A percentile compares a stretch with the other conserved stretches of the same genome.
These are phyloP conservation scores for Himalopsyche tibetana DNA, from an alignment of 2,888 invertebrate species.

Conservation along the genomic window DNA sequence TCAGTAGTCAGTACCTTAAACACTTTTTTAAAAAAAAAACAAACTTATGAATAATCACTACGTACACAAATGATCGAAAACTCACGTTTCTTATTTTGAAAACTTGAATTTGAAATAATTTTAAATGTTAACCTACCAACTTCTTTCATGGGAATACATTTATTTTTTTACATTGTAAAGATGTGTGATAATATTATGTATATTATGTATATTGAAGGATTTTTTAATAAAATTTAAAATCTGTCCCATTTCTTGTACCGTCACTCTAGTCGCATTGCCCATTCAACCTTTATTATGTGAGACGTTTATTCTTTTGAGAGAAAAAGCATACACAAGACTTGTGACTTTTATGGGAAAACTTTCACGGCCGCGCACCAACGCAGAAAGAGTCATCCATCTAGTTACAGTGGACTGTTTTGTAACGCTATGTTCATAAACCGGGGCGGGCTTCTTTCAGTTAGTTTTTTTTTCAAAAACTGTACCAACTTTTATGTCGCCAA, in stretches of 20 bases:
- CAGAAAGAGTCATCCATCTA: neutral
- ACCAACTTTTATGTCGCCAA: neutral
- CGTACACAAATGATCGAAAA: too few relatives aligned
- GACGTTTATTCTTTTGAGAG: neutral
- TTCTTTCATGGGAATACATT: too few relatives aligned
- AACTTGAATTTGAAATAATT: too few relatives aligned
- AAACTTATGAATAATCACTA: too few relatives aligned
- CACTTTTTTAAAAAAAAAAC: too few relatives aligned
- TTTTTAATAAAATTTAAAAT: neutral
- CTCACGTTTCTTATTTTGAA: too few relatives aligned
- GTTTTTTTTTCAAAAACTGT: conserved; percentile 5
- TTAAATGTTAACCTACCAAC: too few relatives aligned
- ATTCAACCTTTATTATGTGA: conserved; percentile 8
- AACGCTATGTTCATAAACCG: conserved; percentile 18
- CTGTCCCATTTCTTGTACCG: neutral
- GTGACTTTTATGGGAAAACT: conserved; percentile 30
- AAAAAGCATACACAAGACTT: conserved; percentile 19
- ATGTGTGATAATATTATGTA: neutral
- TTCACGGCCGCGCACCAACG: neutral
- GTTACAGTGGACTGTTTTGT: neutral
- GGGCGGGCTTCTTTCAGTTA: neutral
- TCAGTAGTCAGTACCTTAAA: too few relatives aligned
- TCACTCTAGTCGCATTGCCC: neutral
- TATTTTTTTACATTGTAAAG: neutral
- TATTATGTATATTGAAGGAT: neutral